phyloP scores from a whole-genome alignment of 2,888 invertebrate genomes.

The Syritta pipiens region DNA sequence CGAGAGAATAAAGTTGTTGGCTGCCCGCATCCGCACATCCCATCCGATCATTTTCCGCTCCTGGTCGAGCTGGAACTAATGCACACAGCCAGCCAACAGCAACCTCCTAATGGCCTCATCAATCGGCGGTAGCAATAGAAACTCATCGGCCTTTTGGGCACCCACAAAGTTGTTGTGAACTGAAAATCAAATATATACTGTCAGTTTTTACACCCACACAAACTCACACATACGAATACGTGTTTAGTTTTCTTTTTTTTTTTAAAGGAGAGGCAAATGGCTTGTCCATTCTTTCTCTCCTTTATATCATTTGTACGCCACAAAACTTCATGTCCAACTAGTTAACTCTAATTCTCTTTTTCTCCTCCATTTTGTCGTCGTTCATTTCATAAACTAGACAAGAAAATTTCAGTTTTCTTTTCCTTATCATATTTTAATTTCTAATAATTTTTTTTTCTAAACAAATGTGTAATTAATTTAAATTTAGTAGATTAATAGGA shows the following conservation, averaged over 20 bases:
- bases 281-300: background rate
- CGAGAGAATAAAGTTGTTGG: conserved; percentile 98
- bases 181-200: conserved; percentile 58
- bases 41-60: conserved; percentile 96
- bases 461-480: conserved; percentile 48
- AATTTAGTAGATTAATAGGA: conserved; percentile 28
- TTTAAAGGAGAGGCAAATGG: background rate
- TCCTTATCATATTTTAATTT: no score
- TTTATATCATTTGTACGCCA: conserved; percentile 18
- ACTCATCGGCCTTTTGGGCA: conserved; percentile 60
- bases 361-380: conserved; percentile 33
- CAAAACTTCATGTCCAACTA: conserved; percentile 25
- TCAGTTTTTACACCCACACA: conserved; percentile 27
- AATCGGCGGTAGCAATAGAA: conserved; percentile 89
- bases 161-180: conserved; percentile 66
- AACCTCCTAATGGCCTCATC: conserved; percentile 88
- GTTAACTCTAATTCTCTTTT: background rate
- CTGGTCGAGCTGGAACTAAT: conserved; percentile 94
- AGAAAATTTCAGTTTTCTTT: conserved; percentile 33
- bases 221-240: conserved; percentile 4
- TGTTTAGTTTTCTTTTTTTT: no score
- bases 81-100: conserved; percentile 85
- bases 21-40: conserved; percentile 98
- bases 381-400: conserved; percentile 55
- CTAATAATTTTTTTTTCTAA: conserved; percentile 17